These are phyloP conservation scores for Danio tinwini DNA, from an alignment of 2,797 vertebrate genomes.

Conservation along the genomic window DNA sequence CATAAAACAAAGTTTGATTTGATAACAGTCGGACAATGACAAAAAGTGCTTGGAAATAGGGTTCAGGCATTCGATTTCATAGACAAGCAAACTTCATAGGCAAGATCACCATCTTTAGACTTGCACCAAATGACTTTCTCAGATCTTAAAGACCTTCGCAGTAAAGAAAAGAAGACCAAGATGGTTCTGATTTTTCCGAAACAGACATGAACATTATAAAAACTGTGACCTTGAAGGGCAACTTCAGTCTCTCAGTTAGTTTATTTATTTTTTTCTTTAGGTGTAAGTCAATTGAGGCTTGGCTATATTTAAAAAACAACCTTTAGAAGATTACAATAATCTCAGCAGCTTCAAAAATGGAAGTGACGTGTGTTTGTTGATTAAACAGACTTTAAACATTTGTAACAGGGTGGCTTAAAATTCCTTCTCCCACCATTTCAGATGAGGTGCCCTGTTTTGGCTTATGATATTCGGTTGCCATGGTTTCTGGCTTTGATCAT, in stretches of 20 bases:
- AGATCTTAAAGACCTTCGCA: not conserved
- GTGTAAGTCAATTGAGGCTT: not conserved
- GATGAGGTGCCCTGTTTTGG: slow-evolving; percentile 53
- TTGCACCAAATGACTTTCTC: slow-evolving; percentile 21
- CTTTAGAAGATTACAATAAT: slow-evolving; percentile 45
- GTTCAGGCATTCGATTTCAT: not conserved
- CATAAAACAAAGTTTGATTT: not conserved
- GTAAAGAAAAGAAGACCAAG: not conserved
- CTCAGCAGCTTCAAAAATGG: slow-evolving; percentile 26
- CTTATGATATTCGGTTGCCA: slow-evolving; percentile 72
- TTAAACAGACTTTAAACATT: slow-evolving; percentile 51
- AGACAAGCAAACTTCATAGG: not conserved
- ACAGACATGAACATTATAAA: not conserved
- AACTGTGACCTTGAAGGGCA: not conserved
- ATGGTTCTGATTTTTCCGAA: not conserved
- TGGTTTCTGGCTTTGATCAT: slow-evolving; percentile 78
- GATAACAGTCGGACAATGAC: not conserved
- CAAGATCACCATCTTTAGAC: not conserved
- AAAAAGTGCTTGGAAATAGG: not conserved
- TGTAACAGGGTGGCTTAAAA: slow-evolving; percentile 39
- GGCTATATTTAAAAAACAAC: not conserved
- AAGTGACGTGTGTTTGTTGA: slow-evolving; percentile 44
- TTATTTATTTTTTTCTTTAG: not conserved
- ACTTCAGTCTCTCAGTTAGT: not conserved
- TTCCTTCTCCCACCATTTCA: slow-evolving; percentile 46